Percentiles rank a stretch among this genome's conserved stretches.
These are phyloP conservation scores for Nyctibius bracteatus DNA, from an alignment of 2,113 vertebrate species.

Conservation along the genomic window DNA sequence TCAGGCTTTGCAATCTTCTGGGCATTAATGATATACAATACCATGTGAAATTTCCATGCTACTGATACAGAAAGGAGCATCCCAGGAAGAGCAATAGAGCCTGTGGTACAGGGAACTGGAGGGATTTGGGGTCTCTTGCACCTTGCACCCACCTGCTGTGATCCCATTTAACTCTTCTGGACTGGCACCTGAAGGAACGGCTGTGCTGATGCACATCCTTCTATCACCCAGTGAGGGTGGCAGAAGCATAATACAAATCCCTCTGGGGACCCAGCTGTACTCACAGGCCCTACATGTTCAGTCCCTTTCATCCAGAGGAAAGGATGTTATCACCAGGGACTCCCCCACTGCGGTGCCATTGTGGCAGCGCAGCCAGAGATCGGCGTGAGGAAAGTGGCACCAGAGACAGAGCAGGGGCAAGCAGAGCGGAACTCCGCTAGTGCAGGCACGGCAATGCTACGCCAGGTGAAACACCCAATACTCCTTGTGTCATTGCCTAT, in stretches of 20 bases:
- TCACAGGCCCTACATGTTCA: background rate
- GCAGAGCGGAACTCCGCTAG: rapidly evolving
- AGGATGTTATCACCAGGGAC: background rate
- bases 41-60: background rate
- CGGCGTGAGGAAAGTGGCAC: background rate
- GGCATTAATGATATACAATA: background rate
- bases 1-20: background rate
- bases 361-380: background rate
- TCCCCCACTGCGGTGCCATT: rapidly evolving
- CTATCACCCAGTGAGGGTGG: background rate
- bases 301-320: background rate
- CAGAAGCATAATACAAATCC: background rate
- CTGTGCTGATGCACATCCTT: background rate
- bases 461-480: rapidly evolving
- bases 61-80: background rate
- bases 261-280: background rate
- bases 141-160: background rate
- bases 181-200: background rate
- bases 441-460: background rate
- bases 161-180: background rate
- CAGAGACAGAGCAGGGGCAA: background rate
- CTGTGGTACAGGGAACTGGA: background rate
- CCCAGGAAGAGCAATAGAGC: background rate
- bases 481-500: rapidly evolving
- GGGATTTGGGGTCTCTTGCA: background rate